Conservation (phyloP, 2,888 invertebrate genomes). For the Rhingia campestris region DNA sequence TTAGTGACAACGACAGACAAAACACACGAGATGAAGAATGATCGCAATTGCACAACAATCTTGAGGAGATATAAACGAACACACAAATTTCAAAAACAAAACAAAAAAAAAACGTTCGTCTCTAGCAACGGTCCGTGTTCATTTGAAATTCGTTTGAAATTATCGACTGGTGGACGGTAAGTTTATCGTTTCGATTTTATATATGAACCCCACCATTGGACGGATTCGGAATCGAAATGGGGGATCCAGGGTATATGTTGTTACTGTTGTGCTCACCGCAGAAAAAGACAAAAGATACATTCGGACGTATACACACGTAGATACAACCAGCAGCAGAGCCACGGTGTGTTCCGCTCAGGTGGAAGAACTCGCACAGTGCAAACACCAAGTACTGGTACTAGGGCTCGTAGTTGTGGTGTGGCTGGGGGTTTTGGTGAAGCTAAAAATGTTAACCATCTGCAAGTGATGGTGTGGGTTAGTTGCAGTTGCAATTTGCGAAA, state of each 20-base stretch:
- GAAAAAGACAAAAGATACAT: conserved; percentile 58
- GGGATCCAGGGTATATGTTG: conserved; percentile 61
- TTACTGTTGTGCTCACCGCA: conserved; percentile 51
- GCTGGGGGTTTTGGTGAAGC: conserved; percentile 31
- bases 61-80: conserved; percentile 15
- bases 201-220: conserved; percentile 74
- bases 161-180: conserved; percentile 74
- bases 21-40: conserved; percentile 19
- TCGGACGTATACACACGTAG: conserved; percentile 40
- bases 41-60: conserved; percentile 55
- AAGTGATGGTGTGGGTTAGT: conserved; percentile 41
- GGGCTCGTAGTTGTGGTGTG: not conserved
- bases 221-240: conserved; percentile 57
- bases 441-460: conserved; percentile 38
- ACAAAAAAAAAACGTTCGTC: conserved; percentile 56
- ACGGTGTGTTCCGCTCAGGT: conserved; percentile 31
- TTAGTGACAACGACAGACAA: conserved; percentile 22
- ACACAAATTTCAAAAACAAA: not conserved
- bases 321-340: conserved; percentile 16
- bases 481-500: conserved; percentile 55
- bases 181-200: conserved; percentile 74
- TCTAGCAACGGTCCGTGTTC: conserved; percentile 71
- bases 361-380: conserved; percentile 26
- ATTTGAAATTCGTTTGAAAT: conserved; percentile 76
- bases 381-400: conserved; percentile 5